A percentile compares a stretch with the other conserved stretches of the same genome.
These are phyloP conservation scores for Drosophila anceps DNA, from an alignment of 2,888 invertebrate genomes.

Conservation along the genomic window DNA sequence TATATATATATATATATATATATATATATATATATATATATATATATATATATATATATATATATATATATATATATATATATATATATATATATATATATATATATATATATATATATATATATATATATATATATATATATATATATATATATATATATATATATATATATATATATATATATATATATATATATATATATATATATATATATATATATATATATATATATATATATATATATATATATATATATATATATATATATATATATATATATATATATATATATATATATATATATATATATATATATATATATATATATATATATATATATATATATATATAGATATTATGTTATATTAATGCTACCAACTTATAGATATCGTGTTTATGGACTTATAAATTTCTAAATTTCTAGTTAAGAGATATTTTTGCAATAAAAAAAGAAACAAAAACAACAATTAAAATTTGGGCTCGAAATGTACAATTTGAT, in stretches of 20 bases:
- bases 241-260: background rate
- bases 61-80: background rate
- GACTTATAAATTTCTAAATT: background rate
- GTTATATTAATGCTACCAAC: conserved; percentile 2
- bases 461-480: no score
- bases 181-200: no score
- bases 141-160: background rate
- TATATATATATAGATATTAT: background rate
- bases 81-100: no score
- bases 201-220: background rate
- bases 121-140: background rate
- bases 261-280: no score
- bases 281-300: no score
- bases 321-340: background rate
- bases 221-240: background rate
- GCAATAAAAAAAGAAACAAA: background rate
- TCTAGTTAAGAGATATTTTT: background rate
- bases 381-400: background rate
- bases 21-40: background rate
- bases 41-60: background rate
- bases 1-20: no score
- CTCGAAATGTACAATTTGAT: conserved; percentile 1
- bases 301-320: background rate
- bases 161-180: background rate
- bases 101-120: background rate